Conservation (phyloP, 2,113 vertebrate genomes). For the Petrocephalus microphthalmus region DNA sequence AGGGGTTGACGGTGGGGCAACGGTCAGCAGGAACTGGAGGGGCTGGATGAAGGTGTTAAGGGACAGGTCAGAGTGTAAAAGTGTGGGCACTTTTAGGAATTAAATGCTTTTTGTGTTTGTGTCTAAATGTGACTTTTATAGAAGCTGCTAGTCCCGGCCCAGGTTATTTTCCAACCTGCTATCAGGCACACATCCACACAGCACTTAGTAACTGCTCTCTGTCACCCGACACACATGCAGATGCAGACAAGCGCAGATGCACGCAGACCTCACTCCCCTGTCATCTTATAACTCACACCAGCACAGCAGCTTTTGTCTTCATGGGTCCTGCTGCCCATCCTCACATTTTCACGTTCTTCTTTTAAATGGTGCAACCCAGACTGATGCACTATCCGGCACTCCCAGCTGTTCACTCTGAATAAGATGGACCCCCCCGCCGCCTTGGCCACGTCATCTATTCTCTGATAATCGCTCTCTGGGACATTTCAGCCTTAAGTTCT, state of each 20-base stretch:
- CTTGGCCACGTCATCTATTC: background rate
- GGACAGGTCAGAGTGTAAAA: background rate
- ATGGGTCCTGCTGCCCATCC: background rate
- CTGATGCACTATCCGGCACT: background rate
- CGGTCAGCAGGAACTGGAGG: background rate
- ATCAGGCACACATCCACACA: background rate
- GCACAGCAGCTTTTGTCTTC: background rate
- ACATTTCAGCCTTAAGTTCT: background rate
- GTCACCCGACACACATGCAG: too few relatives aligned
- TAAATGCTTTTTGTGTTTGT: background rate
- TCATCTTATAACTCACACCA: background rate
- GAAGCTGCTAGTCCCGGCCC: background rate
- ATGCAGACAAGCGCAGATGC: too few relatives aligned
- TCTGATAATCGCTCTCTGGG: background rate
- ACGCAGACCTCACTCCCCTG: background rate
- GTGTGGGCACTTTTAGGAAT: too few relatives aligned
- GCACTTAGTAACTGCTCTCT: too few relatives aligned
- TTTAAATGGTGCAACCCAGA: background rate
- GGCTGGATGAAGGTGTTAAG: background rate
- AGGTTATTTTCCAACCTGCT: background rate
- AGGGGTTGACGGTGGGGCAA: background rate
- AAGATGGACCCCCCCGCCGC: too few relatives aligned
- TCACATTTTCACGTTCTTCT: background rate
- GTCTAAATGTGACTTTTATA: background rate
- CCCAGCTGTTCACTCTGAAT: background rate